phyloP scores from a whole-genome alignment of 2,888 invertebrate genomes.

The Dryobota labecula region DNA sequence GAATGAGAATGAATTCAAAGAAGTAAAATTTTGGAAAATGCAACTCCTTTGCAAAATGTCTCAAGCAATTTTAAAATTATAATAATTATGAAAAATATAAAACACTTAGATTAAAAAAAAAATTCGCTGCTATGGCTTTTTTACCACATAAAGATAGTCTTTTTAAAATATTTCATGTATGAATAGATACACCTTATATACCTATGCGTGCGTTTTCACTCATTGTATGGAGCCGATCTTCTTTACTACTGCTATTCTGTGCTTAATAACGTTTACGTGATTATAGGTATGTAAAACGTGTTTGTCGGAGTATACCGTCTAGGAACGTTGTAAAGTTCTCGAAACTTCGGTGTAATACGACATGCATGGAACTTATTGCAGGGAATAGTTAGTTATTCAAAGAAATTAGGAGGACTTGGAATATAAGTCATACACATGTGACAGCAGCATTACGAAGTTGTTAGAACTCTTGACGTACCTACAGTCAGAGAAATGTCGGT shows the following conservation, averaged over 20 bases:
- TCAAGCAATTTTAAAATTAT: no score
- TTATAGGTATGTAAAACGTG: background rate
- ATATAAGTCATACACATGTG: background rate
- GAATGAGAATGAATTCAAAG: no score
- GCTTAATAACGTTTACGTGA: background rate
- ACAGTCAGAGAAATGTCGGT: background rate
- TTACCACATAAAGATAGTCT: no score
- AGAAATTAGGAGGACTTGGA: slow-evolving; percentile 6
- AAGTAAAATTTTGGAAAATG: no score
- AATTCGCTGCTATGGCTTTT: no score
- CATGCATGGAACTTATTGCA: slow-evolving; percentile 12
- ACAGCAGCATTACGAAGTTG: background rate
- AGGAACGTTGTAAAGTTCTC: background rate
- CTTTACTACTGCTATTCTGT: background rate
- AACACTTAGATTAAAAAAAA: no score
- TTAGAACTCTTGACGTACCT: background rate
- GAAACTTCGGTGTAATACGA: slow-evolving; percentile 7
- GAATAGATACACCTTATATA: no score
- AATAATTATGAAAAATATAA: no score
- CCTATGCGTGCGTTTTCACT: background rate
- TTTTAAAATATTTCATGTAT: no score
- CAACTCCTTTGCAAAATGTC: no score
- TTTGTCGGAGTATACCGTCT: background rate
- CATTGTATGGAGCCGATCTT: background rate
- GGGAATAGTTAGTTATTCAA: slow-evolving; percentile 11